Percentiles rank a stretch among this genome's conserved stretches.
Conservation (phyloP, 2,888 invertebrate species). For the Ceraclea dissimilis region DNA sequence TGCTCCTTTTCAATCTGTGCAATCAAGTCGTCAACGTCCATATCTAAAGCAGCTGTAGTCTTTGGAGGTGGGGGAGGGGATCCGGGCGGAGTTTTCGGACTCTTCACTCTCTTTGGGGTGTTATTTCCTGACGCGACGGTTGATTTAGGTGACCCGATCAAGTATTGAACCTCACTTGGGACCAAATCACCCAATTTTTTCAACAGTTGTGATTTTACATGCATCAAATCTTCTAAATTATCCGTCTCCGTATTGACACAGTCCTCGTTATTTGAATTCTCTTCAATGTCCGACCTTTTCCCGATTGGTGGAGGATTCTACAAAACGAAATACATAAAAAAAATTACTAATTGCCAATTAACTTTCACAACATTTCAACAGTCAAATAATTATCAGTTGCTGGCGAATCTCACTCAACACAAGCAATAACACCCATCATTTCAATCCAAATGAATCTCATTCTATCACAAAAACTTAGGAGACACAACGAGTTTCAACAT, state of each 20-base stretch:
- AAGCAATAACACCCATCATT: too few relatives aligned
- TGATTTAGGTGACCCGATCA: slow-evolving; percentile 31
- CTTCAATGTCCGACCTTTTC: not conserved
- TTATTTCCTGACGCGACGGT: slow-evolving; percentile 10
- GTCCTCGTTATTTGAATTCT: slow-evolving; percentile 7
- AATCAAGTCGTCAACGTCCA: slow-evolving; percentile 25
- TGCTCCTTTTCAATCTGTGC: slow-evolving; percentile 25
- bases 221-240: slow-evolving; percentile 38
- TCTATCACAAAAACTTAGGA: too few relatives aligned
- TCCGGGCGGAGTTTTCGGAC: slow-evolving; percentile 9
- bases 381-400: slow-evolving; percentile 16
- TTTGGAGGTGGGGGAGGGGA: slow-evolving; percentile 10
- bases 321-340: not conserved
- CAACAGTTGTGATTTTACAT: slow-evolving; percentile 42
- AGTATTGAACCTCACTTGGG: slow-evolving; percentile 43
- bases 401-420: slow-evolving; percentile 21
- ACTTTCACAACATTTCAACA: not conserved
- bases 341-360: not conserved
- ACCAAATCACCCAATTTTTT: slow-evolving; percentile 49
- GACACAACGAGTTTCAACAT: too few relatives aligned
- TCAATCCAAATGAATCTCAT: too few relatives aligned
- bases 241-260: slow-evolving; percentile 13
- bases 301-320: not conserved
- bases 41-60: slow-evolving; percentile 20
- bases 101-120: slow-evolving; percentile 12